A percentile compares a stretch with the other conserved stretches of the same genome.
phyloP scores from a whole-genome alignment of 2,797 vertebrate genomes.

The Synanceia verrucosa region DNA sequence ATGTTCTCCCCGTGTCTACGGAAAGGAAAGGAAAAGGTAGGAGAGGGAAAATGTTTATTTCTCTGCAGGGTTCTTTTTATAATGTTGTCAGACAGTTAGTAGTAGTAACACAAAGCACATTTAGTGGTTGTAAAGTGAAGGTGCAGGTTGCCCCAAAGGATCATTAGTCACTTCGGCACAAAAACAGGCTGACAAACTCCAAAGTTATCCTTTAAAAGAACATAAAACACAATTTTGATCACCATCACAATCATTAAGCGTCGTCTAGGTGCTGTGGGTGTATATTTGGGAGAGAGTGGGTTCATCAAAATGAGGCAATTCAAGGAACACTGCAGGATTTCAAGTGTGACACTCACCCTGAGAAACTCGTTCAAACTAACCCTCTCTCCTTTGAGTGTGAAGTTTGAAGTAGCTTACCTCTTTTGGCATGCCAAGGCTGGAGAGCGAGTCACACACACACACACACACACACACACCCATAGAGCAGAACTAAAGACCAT shows the following conservation, averaged over 20 bases:
- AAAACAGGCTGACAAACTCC: too few relatives aligned
- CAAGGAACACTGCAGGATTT: neutral
- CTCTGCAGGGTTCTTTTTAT: too few relatives aligned
- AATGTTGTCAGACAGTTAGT: too few relatives aligned
- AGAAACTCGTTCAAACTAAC: conserved; percentile 1
- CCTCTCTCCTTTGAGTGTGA: neutral
- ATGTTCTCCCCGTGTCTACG: too few relatives aligned
- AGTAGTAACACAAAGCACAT: too few relatives aligned
- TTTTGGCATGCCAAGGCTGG: neutral
- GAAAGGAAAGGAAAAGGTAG: too few relatives aligned
- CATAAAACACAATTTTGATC: neutral
- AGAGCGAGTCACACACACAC: neutral
- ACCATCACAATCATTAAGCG: neutral
- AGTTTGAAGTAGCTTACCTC: conserved; percentile 12
- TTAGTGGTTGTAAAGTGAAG: too few relatives aligned
- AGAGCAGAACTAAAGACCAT: conserved; percentile 29
- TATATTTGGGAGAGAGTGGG: neutral
- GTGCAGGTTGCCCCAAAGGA: too few relatives aligned
- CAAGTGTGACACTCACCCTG: neutral
- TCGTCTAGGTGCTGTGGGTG: neutral
- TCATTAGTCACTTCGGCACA: too few relatives aligned
- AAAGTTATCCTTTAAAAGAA: neutral
- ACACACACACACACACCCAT: neutral
- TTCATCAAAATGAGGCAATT: neutral
- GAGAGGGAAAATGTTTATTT: too few relatives aligned